Conservation (phyloP, 2,797 vertebrate genomes). For the Melanotaenia boesemani region DNA sequence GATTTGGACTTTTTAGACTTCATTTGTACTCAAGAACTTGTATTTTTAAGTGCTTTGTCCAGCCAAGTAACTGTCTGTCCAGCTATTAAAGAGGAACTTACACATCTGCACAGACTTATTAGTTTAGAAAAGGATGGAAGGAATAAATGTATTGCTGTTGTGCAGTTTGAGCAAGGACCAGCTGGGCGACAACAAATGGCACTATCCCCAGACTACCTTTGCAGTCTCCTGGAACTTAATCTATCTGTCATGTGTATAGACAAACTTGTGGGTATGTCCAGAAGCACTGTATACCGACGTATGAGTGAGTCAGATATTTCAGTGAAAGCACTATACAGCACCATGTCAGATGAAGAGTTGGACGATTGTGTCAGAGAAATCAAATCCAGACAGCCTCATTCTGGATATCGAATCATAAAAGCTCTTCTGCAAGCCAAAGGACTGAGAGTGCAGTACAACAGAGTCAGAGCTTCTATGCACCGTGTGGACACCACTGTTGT, state of each 20-base stretch:
- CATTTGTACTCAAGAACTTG: slow-evolving; percentile 37
- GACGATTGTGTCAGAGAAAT: no score
- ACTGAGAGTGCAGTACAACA: slow-evolving; percentile 35
- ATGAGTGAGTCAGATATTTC: slow-evolving; percentile 24
- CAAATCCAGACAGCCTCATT: slow-evolving; percentile 34
- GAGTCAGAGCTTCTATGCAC: slow-evolving; percentile 13
- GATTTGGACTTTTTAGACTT: slow-evolving; percentile 29
- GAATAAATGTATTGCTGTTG: background rate
- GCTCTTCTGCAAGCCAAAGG: slow-evolving; percentile 26
- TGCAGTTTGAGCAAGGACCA: slow-evolving; percentile 32
- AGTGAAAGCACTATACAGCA: slow-evolving; percentile 15
- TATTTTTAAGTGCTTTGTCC: slow-evolving; percentile 38
- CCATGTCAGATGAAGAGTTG: slow-evolving; percentile 35
- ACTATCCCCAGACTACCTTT: slow-evolving; percentile 16
- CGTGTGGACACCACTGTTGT: no score
- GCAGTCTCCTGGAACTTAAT: slow-evolving; percentile 16
- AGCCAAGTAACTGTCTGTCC: slow-evolving; percentile 14
- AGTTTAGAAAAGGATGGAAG: slow-evolving; percentile 12
- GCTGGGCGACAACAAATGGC: slow-evolving; percentile 2
- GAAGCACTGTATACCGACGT: slow-evolving; percentile 9
- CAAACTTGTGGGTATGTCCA: no score
- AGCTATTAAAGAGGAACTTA: slow-evolving; percentile 8
- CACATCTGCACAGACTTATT: slow-evolving; percentile 12
- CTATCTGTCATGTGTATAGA: slow-evolving; percentile 8
- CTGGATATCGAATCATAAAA: slow-evolving; percentile 38